Base-by-base conservation (phyloP, 1,140 invertebrate species). In the Whitmania pigra region DNA sequence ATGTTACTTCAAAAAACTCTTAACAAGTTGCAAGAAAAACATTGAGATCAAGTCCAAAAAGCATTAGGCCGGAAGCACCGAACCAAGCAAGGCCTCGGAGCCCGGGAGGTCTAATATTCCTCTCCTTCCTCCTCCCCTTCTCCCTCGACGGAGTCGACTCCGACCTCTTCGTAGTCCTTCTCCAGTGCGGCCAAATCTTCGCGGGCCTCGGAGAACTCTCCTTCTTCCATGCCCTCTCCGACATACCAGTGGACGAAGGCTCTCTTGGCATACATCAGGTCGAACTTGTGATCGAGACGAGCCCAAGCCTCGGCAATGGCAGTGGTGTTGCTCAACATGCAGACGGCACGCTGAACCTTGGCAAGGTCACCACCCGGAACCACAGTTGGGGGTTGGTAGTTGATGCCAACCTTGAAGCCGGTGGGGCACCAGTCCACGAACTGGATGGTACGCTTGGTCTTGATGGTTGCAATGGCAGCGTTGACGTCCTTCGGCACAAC, bases 161-260 rank as follows among this genome's bases (percentile, higher is more conserved):
- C 88, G 74, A 89, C 88, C 80, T 89, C 88, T 83, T 89, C 88
- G 80, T 90, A 90, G 80, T 91, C 89, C 80, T 90, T 90, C 82
- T 91, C 89, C 9, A 91, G 83, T 20, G 89, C 89, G 60, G 90
- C 89, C 77, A 91, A 83, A 86, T 92, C 90, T 82, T 93, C 90
- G 77, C 90, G 86, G 66, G 90, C 90, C 81, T 92, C 90, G 4
- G 87, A 88, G 83, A 92, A 92, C 57, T 84, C 80, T 66, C 81
- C 82, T 77, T 85, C 84, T 73, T 84, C 83, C 82, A 88, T 87
- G 49, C 83, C 83, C 74, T 85, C 83, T 71, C 83, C 81, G 69
- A 84, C 80, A 76, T 81, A 82, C 81, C 81, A 82, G 75, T 81
- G 80, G 40, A 82, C 80, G 75, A 82, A 82, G 4, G 81, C 81